A percentile compares a stretch with the other conserved stretches of the same genome.
Evolutionary conservation across 1,140 invertebrate genomes (phyloP).

Genomic region (Manduca sexta): DNA sequence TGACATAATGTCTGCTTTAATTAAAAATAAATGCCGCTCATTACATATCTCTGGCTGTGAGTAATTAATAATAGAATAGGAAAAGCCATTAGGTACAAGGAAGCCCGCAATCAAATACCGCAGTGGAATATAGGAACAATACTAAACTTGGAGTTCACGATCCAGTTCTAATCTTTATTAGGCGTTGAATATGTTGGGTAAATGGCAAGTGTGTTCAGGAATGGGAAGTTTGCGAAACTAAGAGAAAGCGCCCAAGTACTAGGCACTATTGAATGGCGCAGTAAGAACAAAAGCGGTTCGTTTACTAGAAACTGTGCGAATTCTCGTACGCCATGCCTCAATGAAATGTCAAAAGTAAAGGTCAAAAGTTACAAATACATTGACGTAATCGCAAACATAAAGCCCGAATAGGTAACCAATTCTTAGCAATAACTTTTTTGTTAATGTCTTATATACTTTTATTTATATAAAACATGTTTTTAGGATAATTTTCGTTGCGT

Average conservation of each 20-base stretch:
- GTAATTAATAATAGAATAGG: conserved; percentile 11
- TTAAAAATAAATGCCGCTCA: too few relatives aligned
- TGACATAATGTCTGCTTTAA: too few relatives aligned
- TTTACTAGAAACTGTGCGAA: conserved; percentile 48
- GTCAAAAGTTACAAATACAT: conserved; percentile 47
- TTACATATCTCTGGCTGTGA: too few relatives aligned
- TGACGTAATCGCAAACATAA: conserved; percentile 1
- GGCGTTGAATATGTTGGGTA: conserved; percentile 42
- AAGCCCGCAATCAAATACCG: conserved; percentile 24
- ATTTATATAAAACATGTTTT: too few relatives aligned
- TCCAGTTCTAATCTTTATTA: conserved; percentile 39
- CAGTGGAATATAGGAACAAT: conserved; percentile 31
- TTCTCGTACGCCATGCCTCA: conserved; percentile 50
- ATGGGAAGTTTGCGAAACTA: conserved; percentile 53
- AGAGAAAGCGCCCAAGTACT: conserved; percentile 47
- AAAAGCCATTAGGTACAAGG: too few relatives aligned
- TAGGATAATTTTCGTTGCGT: too few relatives aligned
- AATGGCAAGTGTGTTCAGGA: conserved; percentile 49
- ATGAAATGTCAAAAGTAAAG: conserved; percentile 62
- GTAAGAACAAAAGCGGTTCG: conserved; percentile 56
- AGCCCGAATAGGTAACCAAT: background rate
- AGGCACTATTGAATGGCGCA: conserved; percentile 29
- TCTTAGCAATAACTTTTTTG: too few relatives aligned
- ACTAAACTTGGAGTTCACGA: conserved; percentile 28
- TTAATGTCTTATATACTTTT: too few relatives aligned